Conservation (phyloP, 2,888 invertebrate genomes). For the Drosophila neutralis region DNA sequence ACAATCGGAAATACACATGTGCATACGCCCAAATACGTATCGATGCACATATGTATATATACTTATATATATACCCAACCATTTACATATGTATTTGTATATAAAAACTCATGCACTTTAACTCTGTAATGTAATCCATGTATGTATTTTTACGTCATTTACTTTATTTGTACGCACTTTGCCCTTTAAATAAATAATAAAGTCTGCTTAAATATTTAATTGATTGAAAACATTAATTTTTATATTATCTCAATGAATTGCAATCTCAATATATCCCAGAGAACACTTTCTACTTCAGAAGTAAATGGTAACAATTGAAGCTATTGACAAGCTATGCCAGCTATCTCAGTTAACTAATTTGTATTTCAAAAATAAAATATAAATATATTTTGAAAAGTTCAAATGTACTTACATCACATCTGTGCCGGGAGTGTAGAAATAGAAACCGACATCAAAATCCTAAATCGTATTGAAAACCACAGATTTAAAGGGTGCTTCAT, state of each 20-base stretch:
- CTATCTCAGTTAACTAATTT: rapidly evolving
- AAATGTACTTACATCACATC: constrained; percentile 20
- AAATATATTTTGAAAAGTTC: background rate
- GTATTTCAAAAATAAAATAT: background rate
- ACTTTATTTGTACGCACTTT: constrained; percentile 39
- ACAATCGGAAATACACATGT: constrained; percentile 57
- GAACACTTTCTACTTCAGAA: background rate
- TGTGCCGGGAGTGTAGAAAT: constrained; percentile 6
- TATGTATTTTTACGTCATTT: constrained; percentile 28
- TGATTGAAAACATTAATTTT: background rate
- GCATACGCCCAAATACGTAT: constrained; percentile 39
- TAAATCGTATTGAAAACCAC: constrained; percentile 1
- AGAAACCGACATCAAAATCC: constrained; percentile 1
- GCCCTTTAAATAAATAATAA: background rate
- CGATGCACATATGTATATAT: constrained; percentile 18
- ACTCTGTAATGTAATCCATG: constrained; percentile 10
- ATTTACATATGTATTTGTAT: constrained; percentile 13
- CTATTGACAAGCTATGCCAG: too few species aligned
- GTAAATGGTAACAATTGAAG: background rate
- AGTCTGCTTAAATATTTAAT: background rate
- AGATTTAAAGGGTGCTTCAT: constrained; percentile 22
- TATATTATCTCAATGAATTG: background rate
- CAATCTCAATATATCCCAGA: rapidly evolving
- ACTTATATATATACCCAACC: constrained; percentile 8
- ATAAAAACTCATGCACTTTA: constrained; percentile 13